Evolutionary conservation across 2,797 vertebrate genomes (phyloP).

Genomic region (Urosaurus nigricauda): DNA sequence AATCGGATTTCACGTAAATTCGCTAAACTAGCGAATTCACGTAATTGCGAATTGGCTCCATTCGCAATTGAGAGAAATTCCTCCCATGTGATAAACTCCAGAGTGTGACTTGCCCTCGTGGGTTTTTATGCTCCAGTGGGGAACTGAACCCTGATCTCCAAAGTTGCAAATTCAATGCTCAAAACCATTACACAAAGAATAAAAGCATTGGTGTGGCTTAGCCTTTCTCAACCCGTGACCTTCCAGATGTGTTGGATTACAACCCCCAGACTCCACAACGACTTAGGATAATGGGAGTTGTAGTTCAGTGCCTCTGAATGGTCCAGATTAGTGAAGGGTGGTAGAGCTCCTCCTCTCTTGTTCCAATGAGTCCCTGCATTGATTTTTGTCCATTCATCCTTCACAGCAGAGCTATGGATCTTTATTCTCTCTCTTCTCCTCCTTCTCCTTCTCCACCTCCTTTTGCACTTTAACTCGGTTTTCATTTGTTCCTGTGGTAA

Average conservation of each 20-base stretch:
- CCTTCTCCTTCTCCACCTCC: constrained; percentile 41
- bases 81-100: no score
- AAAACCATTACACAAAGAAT: not conserved
- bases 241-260: no score
- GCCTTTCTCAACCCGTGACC: not conserved
- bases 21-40: no score
- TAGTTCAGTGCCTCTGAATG: not conserved
- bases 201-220: not conserved
- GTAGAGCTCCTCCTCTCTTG: not conserved
- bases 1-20: no score
- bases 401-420: constrained; percentile 55
- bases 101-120: no score
- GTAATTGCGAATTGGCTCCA: no score
- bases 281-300: not conserved
- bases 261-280: not conserved
- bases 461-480: constrained; percentile 68
- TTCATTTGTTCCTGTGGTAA: constrained; percentile 82
- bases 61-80: no score
- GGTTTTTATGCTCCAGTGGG: no score
- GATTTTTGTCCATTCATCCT: not conserved
- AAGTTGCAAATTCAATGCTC: no score
- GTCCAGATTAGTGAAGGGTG: not conserved
- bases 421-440: constrained; percentile 14
- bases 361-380: not conserved
- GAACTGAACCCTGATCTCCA: no score